Percentiles rank a stretch among this genome's conserved stretches.
These are phyloP conservation scores for Drosophila obscura DNA, from an alignment of 1,140 invertebrate genomes.

Conservation along the genomic window DNA sequence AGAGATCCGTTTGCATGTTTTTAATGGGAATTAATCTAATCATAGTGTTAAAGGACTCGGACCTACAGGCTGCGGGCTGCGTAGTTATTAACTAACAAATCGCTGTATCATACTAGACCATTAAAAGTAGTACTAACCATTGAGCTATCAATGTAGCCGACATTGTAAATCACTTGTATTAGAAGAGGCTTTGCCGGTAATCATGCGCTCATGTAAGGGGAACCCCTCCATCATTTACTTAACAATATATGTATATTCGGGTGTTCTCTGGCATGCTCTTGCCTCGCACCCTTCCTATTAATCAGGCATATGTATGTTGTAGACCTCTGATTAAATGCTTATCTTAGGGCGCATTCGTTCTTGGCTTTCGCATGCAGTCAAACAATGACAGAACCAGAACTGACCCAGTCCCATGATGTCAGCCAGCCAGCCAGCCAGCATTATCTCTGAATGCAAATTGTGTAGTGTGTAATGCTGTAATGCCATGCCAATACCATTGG, in stretches of 20 bases:
- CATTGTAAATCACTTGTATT: constrained; percentile 21
- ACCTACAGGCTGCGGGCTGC: background rate
- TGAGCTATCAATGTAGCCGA: constrained; percentile 8
- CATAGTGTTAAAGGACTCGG: background rate
- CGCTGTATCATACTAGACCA: constrained; percentile 21
- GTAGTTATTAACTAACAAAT: too few species aligned
- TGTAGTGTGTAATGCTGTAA: background rate
- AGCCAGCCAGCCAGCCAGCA: constrained; percentile 18
- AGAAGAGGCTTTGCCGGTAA: constrained; percentile 7
- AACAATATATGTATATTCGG: too few species aligned
- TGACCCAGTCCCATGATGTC: constrained; percentile 20
- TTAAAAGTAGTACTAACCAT: constrained; percentile 9
- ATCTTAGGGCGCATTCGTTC: constrained; percentile 15
- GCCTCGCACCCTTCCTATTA: too few species aligned
- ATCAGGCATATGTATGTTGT: too few species aligned
- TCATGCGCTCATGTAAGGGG: constrained; percentile 9
- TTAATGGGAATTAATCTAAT: constrained; percentile 9
- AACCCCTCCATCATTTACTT: background rate
- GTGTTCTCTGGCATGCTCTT: too few species aligned
- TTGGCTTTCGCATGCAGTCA: constrained; percentile 8
- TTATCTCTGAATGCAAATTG: constrained; percentile 19
- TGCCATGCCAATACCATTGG: background rate
- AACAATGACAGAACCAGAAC: constrained; percentile 4
- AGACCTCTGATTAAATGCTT: constrained; percentile 5
- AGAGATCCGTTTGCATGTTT: constrained; percentile 32